phyloP scores from a whole-genome alignment of 2,113 vertebrate genomes.

The Corythoichthys intestinalis region DNA sequence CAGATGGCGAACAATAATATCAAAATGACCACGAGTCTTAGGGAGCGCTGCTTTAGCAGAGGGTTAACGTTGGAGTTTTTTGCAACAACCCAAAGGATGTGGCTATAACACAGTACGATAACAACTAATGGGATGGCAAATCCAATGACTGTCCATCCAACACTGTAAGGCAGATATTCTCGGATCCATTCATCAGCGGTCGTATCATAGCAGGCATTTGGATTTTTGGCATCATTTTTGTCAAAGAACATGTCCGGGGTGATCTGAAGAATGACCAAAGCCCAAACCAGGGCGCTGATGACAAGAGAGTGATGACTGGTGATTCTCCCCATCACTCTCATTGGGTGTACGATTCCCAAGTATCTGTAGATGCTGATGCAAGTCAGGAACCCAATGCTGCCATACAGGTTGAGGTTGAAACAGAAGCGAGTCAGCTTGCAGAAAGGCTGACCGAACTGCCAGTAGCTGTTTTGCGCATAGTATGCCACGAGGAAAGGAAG shows the following conservation, averaged over 20 bases:
- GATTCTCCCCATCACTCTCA: constrained; percentile 71
- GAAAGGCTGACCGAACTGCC: constrained; percentile 73
- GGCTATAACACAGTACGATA: constrained; percentile 72
- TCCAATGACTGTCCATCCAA: constrained; percentile 60
- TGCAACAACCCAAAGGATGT: constrained; percentile 68
- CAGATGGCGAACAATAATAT: constrained; percentile 76
- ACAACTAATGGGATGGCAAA: constrained; percentile 74
- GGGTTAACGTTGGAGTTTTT: constrained; percentile 57
- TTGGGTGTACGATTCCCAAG: constrained; percentile 78
- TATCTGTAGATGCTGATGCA: constrained; percentile 83
- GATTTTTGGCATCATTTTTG: constrained; percentile 2
- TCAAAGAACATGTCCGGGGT: constrained; percentile 71
- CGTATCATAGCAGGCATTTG: constrained; percentile 65
- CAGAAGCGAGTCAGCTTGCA: constrained; percentile 75
- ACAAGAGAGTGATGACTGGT: constrained; percentile 17
- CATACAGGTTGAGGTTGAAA: constrained; percentile 82
- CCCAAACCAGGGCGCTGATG: constrained; percentile 67
- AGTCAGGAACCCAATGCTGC: constrained; percentile 82
- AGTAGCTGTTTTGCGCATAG: constrained; percentile 57
- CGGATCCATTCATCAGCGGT: constrained; percentile 24
- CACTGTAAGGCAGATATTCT: constrained; percentile 64
- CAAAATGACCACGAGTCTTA: constrained; percentile 68
- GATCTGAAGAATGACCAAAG: constrained; percentile 68
- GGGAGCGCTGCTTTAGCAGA: constrained; percentile 67
- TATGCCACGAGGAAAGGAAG: constrained; percentile 79